Evolutionary conservation across 1,140 invertebrate species (phyloP).

Genomic region (Neodiprion lecontei): DNA sequence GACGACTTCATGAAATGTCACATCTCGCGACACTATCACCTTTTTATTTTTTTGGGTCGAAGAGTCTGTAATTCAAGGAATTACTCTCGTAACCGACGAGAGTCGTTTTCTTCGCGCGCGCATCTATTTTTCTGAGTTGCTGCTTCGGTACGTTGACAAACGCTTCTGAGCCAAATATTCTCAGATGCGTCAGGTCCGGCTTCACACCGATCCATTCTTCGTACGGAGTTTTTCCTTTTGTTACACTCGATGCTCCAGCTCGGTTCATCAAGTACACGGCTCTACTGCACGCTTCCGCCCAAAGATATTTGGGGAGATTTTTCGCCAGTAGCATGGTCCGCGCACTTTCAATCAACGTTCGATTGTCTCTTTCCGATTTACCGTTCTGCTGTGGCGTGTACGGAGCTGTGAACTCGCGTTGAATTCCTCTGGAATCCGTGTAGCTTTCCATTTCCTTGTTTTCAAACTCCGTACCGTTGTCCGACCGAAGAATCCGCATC

Average conservation of each 20-base stretch:
- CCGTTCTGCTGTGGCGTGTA: conserved; percentile 58
- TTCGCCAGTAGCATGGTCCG: conserved; percentile 49
- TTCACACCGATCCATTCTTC: conserved; percentile 33
- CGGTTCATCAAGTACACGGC: conserved; percentile 43
- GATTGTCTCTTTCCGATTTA: conserved; percentile 51
- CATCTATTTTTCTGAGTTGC: conserved; percentile 41
- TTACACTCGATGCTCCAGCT: conserved; percentile 26
- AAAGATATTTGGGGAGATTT: conserved; percentile 48
- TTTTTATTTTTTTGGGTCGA: conserved; percentile 23
- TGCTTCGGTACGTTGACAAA: conserved; percentile 47
- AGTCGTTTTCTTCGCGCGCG: conserved; percentile 30
- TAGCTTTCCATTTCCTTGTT: conserved; percentile 23
- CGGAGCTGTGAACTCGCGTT: conserved; percentile 33
- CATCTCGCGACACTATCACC: conserved; percentile 21
- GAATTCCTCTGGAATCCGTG: conserved; percentile 24
- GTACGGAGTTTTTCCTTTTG: conserved; percentile 29
- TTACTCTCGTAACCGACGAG: conserved; percentile 33
- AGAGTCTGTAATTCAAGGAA: conserved; percentile 24
- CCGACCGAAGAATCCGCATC: conserved; percentile 34
- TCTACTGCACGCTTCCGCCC: conserved; percentile 59
- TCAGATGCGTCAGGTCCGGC: conserved; percentile 38
- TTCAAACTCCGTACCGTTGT: conserved; percentile 30
- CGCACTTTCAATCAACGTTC: conserved; percentile 54
- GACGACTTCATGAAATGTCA: conserved; percentile 22
- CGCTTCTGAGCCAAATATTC: conserved; percentile 47